Evolutionary conservation across 2,113 vertebrate species (phyloP).

Genomic region (Progne subis): DNA sequence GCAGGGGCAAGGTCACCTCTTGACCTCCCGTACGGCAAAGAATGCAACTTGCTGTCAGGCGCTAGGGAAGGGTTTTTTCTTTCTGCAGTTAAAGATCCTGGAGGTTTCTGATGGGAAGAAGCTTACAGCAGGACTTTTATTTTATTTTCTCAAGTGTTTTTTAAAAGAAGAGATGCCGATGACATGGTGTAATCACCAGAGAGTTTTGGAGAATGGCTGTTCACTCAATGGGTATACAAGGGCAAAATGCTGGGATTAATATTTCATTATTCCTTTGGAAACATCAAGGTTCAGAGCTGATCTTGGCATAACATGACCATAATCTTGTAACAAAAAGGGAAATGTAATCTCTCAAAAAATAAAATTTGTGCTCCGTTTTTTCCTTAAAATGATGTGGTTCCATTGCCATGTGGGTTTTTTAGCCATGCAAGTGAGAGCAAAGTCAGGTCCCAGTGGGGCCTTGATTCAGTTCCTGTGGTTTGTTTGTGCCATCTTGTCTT

Average conservation of each 20-base stretch:
- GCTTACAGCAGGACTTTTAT: background rate
- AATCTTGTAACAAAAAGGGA: background rate
- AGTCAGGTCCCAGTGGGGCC: background rate
- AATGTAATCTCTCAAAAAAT: background rate
- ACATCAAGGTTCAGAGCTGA: background rate
- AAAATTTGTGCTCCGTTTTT: background rate
- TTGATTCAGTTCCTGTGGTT: background rate
- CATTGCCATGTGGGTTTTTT: background rate
- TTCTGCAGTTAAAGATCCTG: background rate
- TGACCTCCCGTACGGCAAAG: conserved; percentile 29
- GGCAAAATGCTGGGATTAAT: background rate
- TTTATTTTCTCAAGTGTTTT: conserved; percentile 48
- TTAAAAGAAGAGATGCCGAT: conserved; percentile 2
- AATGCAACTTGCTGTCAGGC: conserved; percentile 39
- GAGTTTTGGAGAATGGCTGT: background rate
- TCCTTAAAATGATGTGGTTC: background rate
- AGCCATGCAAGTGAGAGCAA: background rate
- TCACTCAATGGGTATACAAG: background rate
- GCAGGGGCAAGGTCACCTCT: conserved; percentile 48
- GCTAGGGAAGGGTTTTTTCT: background rate
- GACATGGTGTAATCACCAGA: background rate
- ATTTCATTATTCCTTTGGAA: background rate
- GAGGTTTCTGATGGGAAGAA: conserved; percentile 43
- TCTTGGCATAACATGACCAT: background rate
- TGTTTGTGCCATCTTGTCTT: background rate